Base-by-base conservation (phyloP, 2,797 vertebrate species). In the Pseudomugil tenellus region DNA sequence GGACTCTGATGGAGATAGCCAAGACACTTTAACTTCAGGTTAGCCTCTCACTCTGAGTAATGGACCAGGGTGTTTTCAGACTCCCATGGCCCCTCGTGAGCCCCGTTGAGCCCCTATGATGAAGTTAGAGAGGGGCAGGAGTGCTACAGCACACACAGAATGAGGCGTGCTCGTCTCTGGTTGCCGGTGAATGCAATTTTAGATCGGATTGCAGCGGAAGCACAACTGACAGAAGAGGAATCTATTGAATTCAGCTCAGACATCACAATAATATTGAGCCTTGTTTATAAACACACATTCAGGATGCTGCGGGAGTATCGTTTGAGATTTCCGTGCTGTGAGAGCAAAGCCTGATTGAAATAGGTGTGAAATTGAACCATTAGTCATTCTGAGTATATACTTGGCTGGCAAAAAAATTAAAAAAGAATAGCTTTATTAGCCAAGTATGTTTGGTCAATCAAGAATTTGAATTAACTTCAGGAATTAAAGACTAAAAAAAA, bases 191-290 rank as follows among this genome's bases (percentile, higher is more conserved):
- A 90, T 84, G 91, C 82, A 91, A 91, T 92, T 89, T 90, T 76
- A 65, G 87, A 92, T 93, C 88, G 41, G 81, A 37, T 93, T 92
- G 88, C 91, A 92, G 79, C 79, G 85, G 86, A 91, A 90, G 91
- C 85, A 62, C 70, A 80, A 75, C 90, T 90, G 87, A 88, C 89
- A 90, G 84, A 87, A 83, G 70, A 83, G 70, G 81, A 90, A 92
- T 92, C 89, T 92, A 93, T 92, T 32, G 87, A 86, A 93, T 91
- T 92, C 87, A 85, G 87, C 88, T 92, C 91, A 89, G 87, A 91
- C 88, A 84, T 90, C 92, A 88, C 90, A 91, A 91, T 89, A 92
- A 92, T 91, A 93, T 92, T 92, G 90, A 91, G 87, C 72, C 88
- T 90, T 93, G 88, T 91, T 91, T 87, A 90, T 92, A 91, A 91